These are phyloP conservation scores for Selene dorsalis DNA, from an alignment of 2,797 vertebrate species.

Conservation along the genomic window DNA sequence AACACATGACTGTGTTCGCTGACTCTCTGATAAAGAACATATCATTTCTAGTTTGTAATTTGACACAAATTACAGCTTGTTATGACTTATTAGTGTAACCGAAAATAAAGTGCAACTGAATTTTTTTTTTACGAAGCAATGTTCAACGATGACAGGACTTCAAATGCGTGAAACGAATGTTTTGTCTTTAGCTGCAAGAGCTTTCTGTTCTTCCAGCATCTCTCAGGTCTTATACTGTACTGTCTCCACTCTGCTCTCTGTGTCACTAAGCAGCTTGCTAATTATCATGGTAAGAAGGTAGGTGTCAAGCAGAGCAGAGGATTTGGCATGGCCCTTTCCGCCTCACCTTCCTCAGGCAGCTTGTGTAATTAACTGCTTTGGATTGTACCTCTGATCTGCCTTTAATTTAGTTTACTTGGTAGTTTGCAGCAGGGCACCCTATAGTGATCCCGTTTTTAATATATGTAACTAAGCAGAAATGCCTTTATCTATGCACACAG, in stretches of 20 bases:
- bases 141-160: conserved; percentile 15
- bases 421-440: conserved; percentile 9
- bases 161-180: conserved; percentile 18
- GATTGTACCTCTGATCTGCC: conserved; percentile 40
- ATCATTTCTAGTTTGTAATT: no score
- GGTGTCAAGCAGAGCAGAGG: conserved; percentile 52
- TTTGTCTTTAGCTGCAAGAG: conserved; percentile 5
- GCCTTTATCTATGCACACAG: neutral
- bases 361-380: conserved; percentile 59
- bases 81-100: neutral
- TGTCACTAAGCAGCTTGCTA: conserved; percentile 35
- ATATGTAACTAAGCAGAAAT: neutral
- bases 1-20: no score
- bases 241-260: neutral
- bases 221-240: neutral
- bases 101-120: neutral
- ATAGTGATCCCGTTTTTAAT: conserved; percentile 11
- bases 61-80: neutral
- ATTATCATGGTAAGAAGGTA: conserved; percentile 49
- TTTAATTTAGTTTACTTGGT: conserved; percentile 36
- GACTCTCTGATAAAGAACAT: no score
- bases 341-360: conserved; percentile 41
- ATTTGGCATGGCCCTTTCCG: conserved; percentile 20
- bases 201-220: conserved; percentile 4
- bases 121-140: neutral